These are phyloP conservation scores for Dicentrarchus labrax DNA, from an alignment of 2,113 vertebrate species.

Conservation along the genomic window DNA sequence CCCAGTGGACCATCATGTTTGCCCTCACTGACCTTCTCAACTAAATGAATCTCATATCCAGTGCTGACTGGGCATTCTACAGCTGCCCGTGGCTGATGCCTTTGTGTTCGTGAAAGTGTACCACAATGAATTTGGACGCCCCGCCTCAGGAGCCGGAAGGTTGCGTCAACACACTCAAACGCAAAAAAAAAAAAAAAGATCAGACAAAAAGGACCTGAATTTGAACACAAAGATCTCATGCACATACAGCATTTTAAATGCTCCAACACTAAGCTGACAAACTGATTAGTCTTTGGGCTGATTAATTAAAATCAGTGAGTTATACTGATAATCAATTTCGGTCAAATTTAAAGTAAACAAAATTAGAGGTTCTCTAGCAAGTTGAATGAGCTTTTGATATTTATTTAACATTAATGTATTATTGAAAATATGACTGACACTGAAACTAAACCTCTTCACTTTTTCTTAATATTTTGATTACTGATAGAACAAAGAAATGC, in stretches of 20 bases:
- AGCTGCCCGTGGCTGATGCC: slow-evolving; percentile 28
- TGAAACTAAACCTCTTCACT: neutral
- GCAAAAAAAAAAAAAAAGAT: neutral
- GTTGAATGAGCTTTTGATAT: neutral
- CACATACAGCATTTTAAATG: neutral
- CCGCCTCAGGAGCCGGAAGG: slow-evolving; percentile 2
- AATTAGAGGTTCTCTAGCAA: neutral
- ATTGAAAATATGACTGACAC: too few species aligned
- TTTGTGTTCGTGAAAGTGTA: slow-evolving; percentile 63
- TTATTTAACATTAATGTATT: too few species aligned
- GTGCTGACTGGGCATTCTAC: slow-evolving; percentile 71
- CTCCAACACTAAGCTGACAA: neutral
- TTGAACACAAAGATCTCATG: neutral
- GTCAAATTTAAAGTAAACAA: too few species aligned
- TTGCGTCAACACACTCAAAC: slow-evolving; percentile 1
- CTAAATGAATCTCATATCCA: slow-evolving; percentile 49
- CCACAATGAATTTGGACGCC: slow-evolving; percentile 50
- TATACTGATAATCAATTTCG: neutral
- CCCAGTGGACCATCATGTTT: neutral
- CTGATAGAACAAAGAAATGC: too few species aligned
- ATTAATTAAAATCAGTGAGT: too few species aligned
- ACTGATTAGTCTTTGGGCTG: too few species aligned
- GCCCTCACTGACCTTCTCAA: slow-evolving; percentile 60
- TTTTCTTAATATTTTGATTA: too few species aligned
- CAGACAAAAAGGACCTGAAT: neutral